Evolutionary conservation across 2,797 vertebrate genomes (phyloP).

Genomic region (Toxotes lorentzi): DNA sequence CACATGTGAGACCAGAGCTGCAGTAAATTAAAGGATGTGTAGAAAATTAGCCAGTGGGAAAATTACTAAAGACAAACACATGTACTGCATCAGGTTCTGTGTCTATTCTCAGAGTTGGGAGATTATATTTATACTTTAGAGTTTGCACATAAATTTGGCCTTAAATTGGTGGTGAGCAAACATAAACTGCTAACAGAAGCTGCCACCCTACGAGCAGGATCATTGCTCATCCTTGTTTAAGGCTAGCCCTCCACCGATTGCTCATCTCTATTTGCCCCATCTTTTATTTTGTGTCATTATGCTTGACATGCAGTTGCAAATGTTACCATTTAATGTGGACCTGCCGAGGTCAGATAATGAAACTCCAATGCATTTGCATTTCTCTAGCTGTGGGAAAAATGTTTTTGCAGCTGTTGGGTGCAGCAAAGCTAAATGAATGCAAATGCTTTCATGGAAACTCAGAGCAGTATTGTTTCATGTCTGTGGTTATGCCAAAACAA

Average conservation of each 20-base stretch:
- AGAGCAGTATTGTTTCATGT: constrained; percentile 8
- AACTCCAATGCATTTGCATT: background rate
- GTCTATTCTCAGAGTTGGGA: background rate
- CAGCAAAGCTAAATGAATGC: background rate
- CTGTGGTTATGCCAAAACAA: background rate
- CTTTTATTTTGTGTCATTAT: background rate
- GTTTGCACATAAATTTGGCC: background rate
- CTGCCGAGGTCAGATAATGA: constrained; percentile 20
- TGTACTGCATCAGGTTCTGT: background rate
- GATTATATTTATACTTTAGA: background rate
- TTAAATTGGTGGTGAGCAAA: background rate
- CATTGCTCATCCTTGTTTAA: background rate
- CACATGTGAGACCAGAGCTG: background rate
- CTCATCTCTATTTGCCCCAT: background rate
- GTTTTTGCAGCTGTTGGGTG: background rate
- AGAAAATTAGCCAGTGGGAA: background rate
- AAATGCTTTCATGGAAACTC: constrained; percentile 14
- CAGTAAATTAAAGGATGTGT: background rate
- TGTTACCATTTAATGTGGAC: background rate
- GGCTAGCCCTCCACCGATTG: background rate
- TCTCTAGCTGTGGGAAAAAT: background rate
- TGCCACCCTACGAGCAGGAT: background rate
- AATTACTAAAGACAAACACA: background rate
- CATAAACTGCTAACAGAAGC: background rate
- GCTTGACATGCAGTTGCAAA: constrained; percentile 1